Evolutionary conservation across 2,888 invertebrate genomes (phyloP).

Genomic region (Octonoba sinensis): DNA sequence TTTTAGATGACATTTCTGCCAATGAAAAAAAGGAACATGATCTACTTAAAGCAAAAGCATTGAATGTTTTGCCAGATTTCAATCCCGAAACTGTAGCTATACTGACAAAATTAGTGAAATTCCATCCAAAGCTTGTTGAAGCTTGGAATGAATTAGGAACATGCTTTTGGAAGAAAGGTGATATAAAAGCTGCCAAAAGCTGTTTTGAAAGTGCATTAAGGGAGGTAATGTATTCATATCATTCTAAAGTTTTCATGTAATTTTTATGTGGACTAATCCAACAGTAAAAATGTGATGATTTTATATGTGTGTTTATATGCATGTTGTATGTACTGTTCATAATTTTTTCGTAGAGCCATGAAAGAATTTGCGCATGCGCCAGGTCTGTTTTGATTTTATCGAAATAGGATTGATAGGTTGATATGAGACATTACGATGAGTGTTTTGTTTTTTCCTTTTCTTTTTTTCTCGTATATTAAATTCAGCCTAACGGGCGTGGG

Average conservation of each 20-base stretch:
- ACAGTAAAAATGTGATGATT: too few species aligned
- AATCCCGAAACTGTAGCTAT: slow-evolving; percentile 80
- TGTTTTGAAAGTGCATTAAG: slow-evolving; percentile 81
- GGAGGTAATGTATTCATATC: slow-evolving; percentile 67
- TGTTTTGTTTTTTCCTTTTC: too few species aligned
- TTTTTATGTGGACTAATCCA: too few species aligned
- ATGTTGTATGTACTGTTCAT: too few species aligned
- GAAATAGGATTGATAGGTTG: too few species aligned
- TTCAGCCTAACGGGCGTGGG: too few species aligned
- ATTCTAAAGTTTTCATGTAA: not conserved
- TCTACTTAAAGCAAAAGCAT: slow-evolving; percentile 81
- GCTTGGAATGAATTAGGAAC: slow-evolving; percentile 93
- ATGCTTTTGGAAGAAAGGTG: slow-evolving; percentile 88
- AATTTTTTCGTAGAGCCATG: too few species aligned
- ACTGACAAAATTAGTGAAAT: slow-evolving; percentile 85
- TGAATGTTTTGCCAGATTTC: slow-evolving; percentile 80
- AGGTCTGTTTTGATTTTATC: too few species aligned
- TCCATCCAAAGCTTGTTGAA: slow-evolving; percentile 83
- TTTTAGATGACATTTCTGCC: slow-evolving; percentile 67
- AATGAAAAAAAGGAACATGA: slow-evolving; percentile 75
- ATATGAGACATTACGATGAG: too few species aligned
- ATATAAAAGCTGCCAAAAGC: slow-evolving; percentile 83
- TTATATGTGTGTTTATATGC: too few species aligned
- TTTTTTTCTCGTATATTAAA: too few species aligned
- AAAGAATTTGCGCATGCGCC: too few species aligned